Base-by-base conservation (phyloP, 2,888 invertebrate genomes). In the Frankliniella intonsa region DNA sequence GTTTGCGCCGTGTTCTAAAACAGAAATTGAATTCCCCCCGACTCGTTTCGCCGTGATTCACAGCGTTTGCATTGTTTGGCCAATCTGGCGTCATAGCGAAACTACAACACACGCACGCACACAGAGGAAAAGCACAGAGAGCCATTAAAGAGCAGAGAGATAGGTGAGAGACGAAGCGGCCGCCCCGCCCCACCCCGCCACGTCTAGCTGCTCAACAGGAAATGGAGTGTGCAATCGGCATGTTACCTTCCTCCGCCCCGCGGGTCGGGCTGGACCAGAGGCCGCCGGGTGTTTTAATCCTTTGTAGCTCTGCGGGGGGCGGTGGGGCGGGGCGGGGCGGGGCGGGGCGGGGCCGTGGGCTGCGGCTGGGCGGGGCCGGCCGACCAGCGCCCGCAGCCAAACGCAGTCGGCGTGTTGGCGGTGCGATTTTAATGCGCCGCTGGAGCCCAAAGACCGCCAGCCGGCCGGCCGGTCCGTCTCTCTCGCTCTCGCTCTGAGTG, bases 381-480 rank as follows among this genome's bases (percentile, higher is more conserved):
- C 65, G 55, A 8, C 65, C 17, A 65, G 17, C 55, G 65, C 65
- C 19, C n/a, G 65, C 65, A 65, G 65, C 65, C 65, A 65, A 65
- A 65, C n/a, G 65, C 55, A 17, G 17, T 9, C 65, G 12, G 19
- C 65, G n/a, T 55, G 65, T n/a, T 14, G n/a, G 65, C 17, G 65
- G n/a, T 65, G 65, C 65, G 65, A 65, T 65, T 65, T 65, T 65
- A 65, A 65, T 65, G 65, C 65, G n/a, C n/a, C 65, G 65, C 65
- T 65, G 65, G 65, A 65, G 65, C 9, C n/a, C 65, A n/a, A 38
- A 38, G 38, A 38, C 38, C 38, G 38, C 38, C 38, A 38, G 38
- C 38, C 38, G 38, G 38, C 38, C 38, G 38, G 38, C 38, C 38
- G 38, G 38, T 38, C 38, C 38, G 5, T 38, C 38, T 38, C 38